Evolutionary conservation across 2,888 invertebrate genomes (phyloP), one percentile per base, ranked within the genome.

Genomic region (Trachelus troglodyta): DNA sequence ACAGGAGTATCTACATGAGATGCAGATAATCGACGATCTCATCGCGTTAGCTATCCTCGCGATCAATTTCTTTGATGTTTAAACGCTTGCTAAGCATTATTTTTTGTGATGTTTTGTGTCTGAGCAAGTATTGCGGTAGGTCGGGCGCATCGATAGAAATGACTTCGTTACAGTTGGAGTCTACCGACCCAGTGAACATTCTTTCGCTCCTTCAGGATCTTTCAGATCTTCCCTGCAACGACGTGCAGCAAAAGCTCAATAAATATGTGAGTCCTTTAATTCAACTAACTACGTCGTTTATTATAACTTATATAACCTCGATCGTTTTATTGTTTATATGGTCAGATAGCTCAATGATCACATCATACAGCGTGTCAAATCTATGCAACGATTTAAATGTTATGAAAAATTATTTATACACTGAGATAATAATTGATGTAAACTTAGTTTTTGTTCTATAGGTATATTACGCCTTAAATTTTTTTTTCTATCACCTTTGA

Each of bases 231-330:
- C 85, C 88, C 15, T 88, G 87, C 81, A 86, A 84, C 56, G 91
- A 92, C 76, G 88, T 95, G 34, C 94, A 95, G 89, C 92, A 92
- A 33, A 94, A 93, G 92, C 91, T 95, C 75, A 95, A 95, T 88
- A 89, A 87, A 82, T 94, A 94, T 85, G 95, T 95, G 91, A 92
- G 93, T 92, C 75, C 79, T 75, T 35, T 69, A 11, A 73, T 74
- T 73, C 3, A 74, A 35, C 34, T 37, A 15, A 34, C 11, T 74
- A 74, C 9, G n/a, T 35, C 35, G 3, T 71, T 77, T 40, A 34
- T 15, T 40, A 37, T 6, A 69, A 56, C 73, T 74, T 74, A 34
- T 75, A 76, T 76, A 76, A 75, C 73, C 31, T 73, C 35, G n/a
- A 69, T 75, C 12, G n/a, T 23, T 6, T 12, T 77, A 37, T 75